A percentile compares a stretch with the other conserved stretches of the same genome.
Evolutionary conservation across 2,113 vertebrate species (phyloP).

Genomic region (Cacatua alba): DNA sequence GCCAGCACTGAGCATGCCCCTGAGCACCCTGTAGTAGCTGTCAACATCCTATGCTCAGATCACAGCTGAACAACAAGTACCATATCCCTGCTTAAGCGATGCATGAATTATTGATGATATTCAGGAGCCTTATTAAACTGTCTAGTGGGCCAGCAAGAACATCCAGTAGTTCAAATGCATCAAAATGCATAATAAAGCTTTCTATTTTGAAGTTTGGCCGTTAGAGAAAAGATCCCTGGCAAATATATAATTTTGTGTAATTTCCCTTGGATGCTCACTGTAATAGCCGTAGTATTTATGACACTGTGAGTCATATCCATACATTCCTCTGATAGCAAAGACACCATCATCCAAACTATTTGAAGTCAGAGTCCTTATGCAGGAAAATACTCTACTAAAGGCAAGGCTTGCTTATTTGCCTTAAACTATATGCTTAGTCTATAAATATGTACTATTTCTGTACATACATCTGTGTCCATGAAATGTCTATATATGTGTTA

Average conservation of each 20-base stretch:
- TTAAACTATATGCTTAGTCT: background rate
- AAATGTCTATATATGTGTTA: background rate
- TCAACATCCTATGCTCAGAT: background rate
- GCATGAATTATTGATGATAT: constrained; percentile 50
- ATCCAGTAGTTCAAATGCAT: constrained; percentile 39
- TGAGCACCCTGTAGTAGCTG: background rate
- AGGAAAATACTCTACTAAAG: background rate
- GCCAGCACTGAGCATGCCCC: background rate
- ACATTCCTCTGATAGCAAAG: constrained; percentile 39
- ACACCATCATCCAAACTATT: constrained; percentile 36
- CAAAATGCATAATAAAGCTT: constrained; percentile 55
- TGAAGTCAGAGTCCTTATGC: constrained; percentile 18
- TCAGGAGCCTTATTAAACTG: constrained; percentile 57
- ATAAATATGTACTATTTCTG: constrained; percentile 8
- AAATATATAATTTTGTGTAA: constrained; percentile 70
- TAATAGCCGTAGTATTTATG: constrained; percentile 65
- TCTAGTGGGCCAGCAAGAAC: constrained; percentile 56
- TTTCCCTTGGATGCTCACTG: constrained; percentile 64
- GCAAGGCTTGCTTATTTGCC: background rate
- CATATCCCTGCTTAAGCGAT: background rate
- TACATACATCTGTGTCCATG: background rate
- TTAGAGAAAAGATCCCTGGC: constrained; percentile 61
- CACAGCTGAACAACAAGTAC: background rate
- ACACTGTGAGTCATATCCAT: constrained; percentile 62
- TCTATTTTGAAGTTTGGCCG: constrained; percentile 64